Evolutionary conservation across 2,113 vertebrate species (phyloP).

Genomic region (Psilopsiagon aurifrons): DNA sequence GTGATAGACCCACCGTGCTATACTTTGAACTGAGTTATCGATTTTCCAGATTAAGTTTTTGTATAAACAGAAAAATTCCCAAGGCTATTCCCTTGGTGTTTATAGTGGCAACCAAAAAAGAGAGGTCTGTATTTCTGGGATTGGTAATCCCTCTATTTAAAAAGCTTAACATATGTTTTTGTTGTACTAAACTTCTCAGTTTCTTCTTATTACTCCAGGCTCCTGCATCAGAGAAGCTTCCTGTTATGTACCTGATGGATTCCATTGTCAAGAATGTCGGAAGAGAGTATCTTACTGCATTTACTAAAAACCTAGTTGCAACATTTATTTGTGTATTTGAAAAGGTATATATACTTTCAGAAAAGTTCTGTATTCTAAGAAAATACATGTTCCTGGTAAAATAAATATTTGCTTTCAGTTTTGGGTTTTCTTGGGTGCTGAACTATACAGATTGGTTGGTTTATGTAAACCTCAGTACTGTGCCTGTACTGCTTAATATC

Average conservation of each 20-base stretch:
- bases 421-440: conserved; percentile 72
- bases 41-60: conserved; percentile 53
- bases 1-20: conserved; percentile 39
- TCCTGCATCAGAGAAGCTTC: conserved; percentile 94
- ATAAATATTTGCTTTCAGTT: conserved; percentile 74
- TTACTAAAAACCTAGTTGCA: conserved; percentile 99
- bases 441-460: neutral
- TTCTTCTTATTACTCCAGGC: conserved; percentile 98
- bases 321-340: conserved; percentile 99
- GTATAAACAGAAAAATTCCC: neutral
- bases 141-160: conserved; percentile 70
- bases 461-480: neutral
- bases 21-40: conserved; percentile 8
- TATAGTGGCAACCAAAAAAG: conserved; percentile 64
- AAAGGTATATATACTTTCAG: conserved; percentile 92
- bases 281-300: conserved; percentile 97
- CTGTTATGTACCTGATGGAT: conserved; percentile 99
- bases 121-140: conserved; percentile 75
- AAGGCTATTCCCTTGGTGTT: conserved; percentile 41
- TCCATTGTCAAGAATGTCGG: conserved; percentile 99
- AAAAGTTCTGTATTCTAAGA: conserved; percentile 70
- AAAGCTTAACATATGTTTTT: conserved; percentile 61
- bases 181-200: conserved; percentile 98
- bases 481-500: neutral
- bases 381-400: conserved; percentile 68